Base-by-base conservation (phyloP, 2,888 invertebrate genomes). In the Agrotis clavis region DNA sequence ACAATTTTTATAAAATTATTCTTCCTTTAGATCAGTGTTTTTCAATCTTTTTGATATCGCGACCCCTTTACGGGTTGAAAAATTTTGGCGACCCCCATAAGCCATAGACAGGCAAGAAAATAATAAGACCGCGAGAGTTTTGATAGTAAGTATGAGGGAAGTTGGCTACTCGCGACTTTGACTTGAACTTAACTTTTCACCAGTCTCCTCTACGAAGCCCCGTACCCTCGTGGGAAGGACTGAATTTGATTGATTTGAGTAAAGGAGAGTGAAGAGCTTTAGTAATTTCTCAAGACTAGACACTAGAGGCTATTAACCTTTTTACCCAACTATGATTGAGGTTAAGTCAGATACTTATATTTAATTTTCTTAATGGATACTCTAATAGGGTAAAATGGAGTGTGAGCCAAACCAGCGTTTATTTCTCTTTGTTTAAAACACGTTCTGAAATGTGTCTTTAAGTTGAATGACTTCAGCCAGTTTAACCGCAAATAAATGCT, bases 301-400 rank as follows among this genome's bases (percentile, higher is more conserved):
- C 21, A 11, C 30, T 30, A 77, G 69, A 47, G 47, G n/a, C 25
- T 67, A 35, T 54, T 70, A 70, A 70, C 41, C 77, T 63, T 71
- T 67, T 77, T 30, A n/a, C 14, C 7, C 16, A 59, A 45, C 51
- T 48, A 13, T 59, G 54, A 41, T 48, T 54, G 47, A 59, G 48
- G 16, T 60, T 53, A 19, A 77, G 16, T 45, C 30, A 54, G 19
- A 54, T 25, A 48, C 13, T 60, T 41, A n/a, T 18, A 14, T 48
- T 41, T 2, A 41, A 41, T 11, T 41, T 45, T 48, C 25, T 1
- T 54, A 30, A 75, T 9, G 21, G 48, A 45, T 1, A 41, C 2
- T 6, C 13, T 66, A 30, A 30, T 65, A 30, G 25, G 19, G 18
- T 25, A 9, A 18, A 30, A 30, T 65, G 21, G 25, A 18, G n/a